Conservation (phyloP, 2,888 invertebrate genomes). For the Cetonia aurata region DNA sequence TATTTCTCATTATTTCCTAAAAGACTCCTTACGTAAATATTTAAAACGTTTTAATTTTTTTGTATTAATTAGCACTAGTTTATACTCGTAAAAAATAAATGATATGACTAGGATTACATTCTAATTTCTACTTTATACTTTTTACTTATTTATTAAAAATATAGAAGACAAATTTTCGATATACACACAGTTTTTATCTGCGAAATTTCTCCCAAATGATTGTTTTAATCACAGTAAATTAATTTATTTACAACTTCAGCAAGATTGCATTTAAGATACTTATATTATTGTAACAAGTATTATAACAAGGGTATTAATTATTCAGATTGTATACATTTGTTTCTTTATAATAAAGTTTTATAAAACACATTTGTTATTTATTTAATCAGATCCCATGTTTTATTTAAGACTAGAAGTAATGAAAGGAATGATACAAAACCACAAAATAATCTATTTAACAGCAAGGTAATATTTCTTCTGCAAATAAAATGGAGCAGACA, state of each 20-base stretch:
- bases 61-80: constrained; percentile 7
- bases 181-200: no score
- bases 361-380: constrained; percentile 1
- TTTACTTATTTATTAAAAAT: no score
- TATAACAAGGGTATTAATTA: constrained; percentile 33
- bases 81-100: neutral
- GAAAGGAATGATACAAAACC: no score
- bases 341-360: constrained; percentile 18
- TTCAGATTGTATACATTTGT: constrained; percentile 24
- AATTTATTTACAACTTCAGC: constrained; percentile 16
- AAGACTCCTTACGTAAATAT: neutral
- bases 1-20: constrained; percentile 10
- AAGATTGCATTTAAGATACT: neutral
- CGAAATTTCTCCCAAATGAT: no score
- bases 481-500: no score
- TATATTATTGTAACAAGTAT: neutral
- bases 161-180: no score
- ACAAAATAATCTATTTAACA: no score
- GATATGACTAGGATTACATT: neutral
- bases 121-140: neutral
- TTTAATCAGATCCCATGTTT: constrained; percentile 3
- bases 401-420: neutral
- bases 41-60: neutral
- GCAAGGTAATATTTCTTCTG: no score
- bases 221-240: neutral